Percentiles rank a stretch among this genome's conserved stretches.
Evolutionary conservation across 2,888 invertebrate species (phyloP).

Genomic region (Ophion ellenae): DNA sequence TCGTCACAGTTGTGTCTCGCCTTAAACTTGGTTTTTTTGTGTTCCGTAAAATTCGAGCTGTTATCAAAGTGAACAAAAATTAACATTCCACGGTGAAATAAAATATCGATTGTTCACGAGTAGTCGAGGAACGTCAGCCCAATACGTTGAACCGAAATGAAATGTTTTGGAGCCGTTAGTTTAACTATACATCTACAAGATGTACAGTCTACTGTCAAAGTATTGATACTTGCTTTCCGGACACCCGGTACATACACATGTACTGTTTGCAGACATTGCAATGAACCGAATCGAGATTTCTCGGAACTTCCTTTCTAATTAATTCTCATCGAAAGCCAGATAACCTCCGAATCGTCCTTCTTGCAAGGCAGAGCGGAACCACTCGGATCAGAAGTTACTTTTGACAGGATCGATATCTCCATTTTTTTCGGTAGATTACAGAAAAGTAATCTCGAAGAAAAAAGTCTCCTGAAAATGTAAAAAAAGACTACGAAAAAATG

Average conservation of each 20-base stretch:
- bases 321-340: constrained; percentile 34
- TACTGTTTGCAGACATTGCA: not conserved
- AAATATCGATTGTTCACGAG: too few relatives aligned
- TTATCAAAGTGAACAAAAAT: too few relatives aligned
- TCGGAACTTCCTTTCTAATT: constrained; percentile 15
- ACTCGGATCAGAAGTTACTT: constrained; percentile 5
- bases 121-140: too few relatives aligned
- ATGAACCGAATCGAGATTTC: constrained; percentile 1
- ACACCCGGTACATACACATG: not conserved
- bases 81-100: too few relatives aligned
- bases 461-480: not conserved
- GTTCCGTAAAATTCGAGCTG: too few relatives aligned
- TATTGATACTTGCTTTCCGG: not conserved
- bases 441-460: not conserved
- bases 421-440: not conserved
- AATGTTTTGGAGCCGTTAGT: too few relatives aligned
- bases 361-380: not conserved
- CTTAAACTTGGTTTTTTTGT: too few relatives aligned
- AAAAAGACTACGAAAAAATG: not conserved
- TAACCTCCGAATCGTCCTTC: constrained; percentile 9
- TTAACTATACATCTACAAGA: too few relatives aligned
- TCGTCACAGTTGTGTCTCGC: too few relatives aligned
- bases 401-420: not conserved
- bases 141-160: too few relatives aligned
- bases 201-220: not conserved